These are phyloP conservation scores for Ischnus inquisitorius DNA, from an alignment of 2,888 invertebrate genomes.

Conservation along the genomic window DNA sequence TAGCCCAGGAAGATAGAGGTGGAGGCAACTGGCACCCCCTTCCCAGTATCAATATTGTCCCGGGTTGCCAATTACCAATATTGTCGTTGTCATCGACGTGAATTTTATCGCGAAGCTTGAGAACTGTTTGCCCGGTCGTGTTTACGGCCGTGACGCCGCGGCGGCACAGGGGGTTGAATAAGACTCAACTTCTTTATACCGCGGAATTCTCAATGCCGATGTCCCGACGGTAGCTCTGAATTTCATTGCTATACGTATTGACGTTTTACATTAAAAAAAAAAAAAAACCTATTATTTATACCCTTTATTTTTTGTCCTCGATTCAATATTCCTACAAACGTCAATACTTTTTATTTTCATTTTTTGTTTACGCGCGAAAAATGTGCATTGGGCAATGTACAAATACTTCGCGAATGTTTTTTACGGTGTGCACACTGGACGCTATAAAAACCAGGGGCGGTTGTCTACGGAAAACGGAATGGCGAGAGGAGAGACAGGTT, in stretches of 20 bases:
- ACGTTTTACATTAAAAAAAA: background rate
- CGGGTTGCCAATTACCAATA: slow-evolving; percentile 72
- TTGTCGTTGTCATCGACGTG: slow-evolving; percentile 70
- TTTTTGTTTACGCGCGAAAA: slow-evolving; percentile 3
- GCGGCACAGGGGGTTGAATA: slow-evolving; percentile 49
- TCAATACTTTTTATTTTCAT: background rate
- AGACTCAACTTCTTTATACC: slow-evolving; percentile 58
- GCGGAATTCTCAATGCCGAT: background rate
- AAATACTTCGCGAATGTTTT: slow-evolving; percentile 38
- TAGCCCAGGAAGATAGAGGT: slow-evolving; percentile 61
- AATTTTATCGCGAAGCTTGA: slow-evolving; percentile 70
- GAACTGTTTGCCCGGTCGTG: slow-evolving; percentile 69
- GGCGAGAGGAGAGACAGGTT: slow-evolving; percentile 32
- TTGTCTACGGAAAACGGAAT: slow-evolving; percentile 14
- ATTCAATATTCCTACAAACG: background rate
- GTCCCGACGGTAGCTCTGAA: background rate
- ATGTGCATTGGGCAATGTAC: slow-evolving; percentile 15
- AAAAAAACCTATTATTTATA: background rate
- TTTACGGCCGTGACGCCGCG: slow-evolving; percentile 58
- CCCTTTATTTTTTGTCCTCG: too few species aligned
- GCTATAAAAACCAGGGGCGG: background rate
- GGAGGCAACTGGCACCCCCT: slow-evolving; percentile 58
- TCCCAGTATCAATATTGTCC: slow-evolving; percentile 73
- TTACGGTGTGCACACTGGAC: slow-evolving; percentile 3
- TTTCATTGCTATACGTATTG: background rate